These are phyloP conservation scores for Sesia bembeciformis DNA, from an alignment of 2,888 invertebrate genomes.

Conservation along the genomic window DNA sequence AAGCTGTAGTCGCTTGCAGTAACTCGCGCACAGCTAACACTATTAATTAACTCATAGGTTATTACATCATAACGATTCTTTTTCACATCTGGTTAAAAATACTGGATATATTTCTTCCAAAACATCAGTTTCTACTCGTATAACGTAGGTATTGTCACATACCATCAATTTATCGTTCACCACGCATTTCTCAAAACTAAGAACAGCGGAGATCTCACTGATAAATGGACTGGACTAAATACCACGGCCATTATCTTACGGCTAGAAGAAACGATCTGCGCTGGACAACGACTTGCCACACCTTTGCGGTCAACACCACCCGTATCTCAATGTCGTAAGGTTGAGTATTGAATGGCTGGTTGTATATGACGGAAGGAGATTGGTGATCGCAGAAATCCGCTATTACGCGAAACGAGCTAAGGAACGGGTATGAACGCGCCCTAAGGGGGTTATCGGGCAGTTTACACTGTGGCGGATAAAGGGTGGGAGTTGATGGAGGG, in stretches of 20 bases:
- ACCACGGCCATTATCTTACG: slow-evolving; percentile 9
- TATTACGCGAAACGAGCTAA: slow-evolving; percentile 6
- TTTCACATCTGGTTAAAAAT: too few species aligned
- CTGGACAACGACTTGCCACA: neutral
- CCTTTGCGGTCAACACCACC: neutral
- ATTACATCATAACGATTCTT: too few species aligned
- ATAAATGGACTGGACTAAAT: slow-evolving; percentile 27
- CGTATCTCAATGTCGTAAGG: neutral
- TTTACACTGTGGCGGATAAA: slow-evolving; percentile 17
- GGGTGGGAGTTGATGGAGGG: neutral
- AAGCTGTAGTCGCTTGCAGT: too few species aligned
- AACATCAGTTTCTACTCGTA: too few species aligned
- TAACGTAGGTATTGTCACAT: too few species aligned
- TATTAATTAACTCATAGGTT: too few species aligned
- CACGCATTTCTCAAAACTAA: too few species aligned
- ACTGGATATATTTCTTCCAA: too few species aligned
- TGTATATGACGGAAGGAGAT: neutral
- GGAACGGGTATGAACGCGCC: slow-evolving; percentile 16
- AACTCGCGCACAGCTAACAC: too few species aligned
- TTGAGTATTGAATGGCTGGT: neutral
- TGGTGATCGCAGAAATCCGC: slow-evolving; percentile 11
- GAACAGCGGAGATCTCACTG: slow-evolving; percentile 17
- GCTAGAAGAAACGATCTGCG: neutral
- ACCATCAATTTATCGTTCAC: too few species aligned
- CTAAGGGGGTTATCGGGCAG: slow-evolving; percentile 19